Conservation (phyloP, 2,113 vertebrate species). For the Clarias magur region DNA sequence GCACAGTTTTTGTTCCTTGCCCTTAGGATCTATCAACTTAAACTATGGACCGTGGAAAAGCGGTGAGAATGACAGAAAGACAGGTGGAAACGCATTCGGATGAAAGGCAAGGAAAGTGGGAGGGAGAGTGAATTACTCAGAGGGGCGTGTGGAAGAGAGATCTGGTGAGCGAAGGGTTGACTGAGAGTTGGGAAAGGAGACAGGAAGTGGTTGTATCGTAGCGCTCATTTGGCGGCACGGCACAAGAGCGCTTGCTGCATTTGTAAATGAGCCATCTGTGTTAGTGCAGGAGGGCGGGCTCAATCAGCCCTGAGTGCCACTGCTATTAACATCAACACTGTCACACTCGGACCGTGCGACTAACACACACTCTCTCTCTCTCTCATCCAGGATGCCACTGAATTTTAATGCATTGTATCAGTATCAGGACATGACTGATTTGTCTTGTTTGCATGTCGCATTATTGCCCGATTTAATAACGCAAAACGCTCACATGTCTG, state of each 20-base stretch:
- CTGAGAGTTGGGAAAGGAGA: constrained; percentile 60
- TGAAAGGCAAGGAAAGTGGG: constrained; percentile 8
- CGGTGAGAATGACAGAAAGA: not conserved
- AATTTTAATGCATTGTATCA: constrained; percentile 14
- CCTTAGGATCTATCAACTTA: not conserved
- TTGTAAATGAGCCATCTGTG: constrained; percentile 44
- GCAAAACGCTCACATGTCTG: not conserved
- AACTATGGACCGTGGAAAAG: not conserved
- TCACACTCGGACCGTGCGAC: constrained; percentile 19
- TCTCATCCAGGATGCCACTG: not conserved
- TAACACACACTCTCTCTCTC: not conserved
- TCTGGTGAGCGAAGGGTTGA: constrained; percentile 6
- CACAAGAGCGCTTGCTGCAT: constrained; percentile 62
- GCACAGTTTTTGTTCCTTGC: not conserved
- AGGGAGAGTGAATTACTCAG: constrained; percentile 8
- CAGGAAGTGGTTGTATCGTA: constrained; percentile 69
- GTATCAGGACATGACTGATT: not conserved
- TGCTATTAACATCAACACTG: constrained; percentile 31
- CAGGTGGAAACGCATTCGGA: constrained; percentile 67
- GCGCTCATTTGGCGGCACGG: constrained; percentile 51
- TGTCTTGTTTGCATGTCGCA: not conserved
- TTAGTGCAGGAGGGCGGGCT: constrained; percentile 23
- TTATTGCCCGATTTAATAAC: not conserved
- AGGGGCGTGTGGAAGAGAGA: constrained; percentile 20
- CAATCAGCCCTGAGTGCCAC: constrained; percentile 36